Conservation (phyloP, 2,113 vertebrate genomes). For the Monarcha castaneiventris region DNA sequence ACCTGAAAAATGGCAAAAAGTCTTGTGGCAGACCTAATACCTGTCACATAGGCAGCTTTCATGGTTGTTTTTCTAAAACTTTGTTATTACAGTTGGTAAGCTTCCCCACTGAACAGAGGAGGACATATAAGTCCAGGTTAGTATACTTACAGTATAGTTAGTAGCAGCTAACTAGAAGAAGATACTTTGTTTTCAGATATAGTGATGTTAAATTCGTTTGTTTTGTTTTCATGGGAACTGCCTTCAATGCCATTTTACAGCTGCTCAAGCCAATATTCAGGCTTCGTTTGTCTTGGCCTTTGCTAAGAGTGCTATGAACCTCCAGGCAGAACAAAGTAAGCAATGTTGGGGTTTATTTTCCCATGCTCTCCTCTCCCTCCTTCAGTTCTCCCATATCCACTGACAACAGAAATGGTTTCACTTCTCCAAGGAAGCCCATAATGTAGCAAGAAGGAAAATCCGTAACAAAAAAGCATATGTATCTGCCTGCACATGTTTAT, state of each 20-base stretch:
- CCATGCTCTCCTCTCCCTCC: not conserved
- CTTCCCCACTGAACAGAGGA: not conserved
- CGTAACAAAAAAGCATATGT: not conserved
- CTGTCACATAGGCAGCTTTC: not conserved
- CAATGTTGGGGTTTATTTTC: not conserved
- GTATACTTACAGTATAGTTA: not conserved
- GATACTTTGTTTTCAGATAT: not conserved
- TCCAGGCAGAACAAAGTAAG: not conserved
- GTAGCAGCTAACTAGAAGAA: not conserved
- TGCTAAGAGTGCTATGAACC: not conserved
- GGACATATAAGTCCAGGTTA: not conserved
- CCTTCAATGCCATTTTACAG: not conserved
- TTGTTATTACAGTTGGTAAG: not conserved
- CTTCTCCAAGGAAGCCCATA: conserved; percentile 6
- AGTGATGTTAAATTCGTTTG: not conserved
- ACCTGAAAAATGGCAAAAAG: not conserved
- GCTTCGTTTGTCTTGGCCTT: not conserved
- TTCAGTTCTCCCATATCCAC: not conserved
- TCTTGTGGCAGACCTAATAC: not conserved
- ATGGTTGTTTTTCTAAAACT: not conserved
- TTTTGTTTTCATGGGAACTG: not conserved
- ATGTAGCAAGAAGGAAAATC: conserved; percentile 4
- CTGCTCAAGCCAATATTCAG: not conserved
- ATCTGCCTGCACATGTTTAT: conserved; percentile 16
- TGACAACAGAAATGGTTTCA: not conserved